phyloP scores from a whole-genome alignment of 2,113 vertebrate species.

The Phalacrocorax pelagicus region DNA sequence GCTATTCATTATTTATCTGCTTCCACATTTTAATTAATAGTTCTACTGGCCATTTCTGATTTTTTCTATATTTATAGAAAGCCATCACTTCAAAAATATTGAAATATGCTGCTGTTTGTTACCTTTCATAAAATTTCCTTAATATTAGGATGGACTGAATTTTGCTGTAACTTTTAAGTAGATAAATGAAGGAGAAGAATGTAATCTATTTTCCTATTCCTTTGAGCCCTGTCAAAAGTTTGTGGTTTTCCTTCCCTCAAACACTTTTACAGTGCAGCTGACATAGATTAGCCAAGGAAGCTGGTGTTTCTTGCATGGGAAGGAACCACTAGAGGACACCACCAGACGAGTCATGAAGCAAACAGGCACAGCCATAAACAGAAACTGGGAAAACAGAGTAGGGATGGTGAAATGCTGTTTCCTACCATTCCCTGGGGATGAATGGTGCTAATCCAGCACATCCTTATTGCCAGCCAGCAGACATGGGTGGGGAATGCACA shows the following conservation, averaged over 20 bases:
- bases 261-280: not conserved
- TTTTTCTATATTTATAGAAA: slow-evolving; percentile 35
- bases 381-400: not conserved
- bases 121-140: not conserved
- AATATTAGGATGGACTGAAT: not conserved
- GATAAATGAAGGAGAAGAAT: not conserved
- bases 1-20: slow-evolving; percentile 54
- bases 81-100: not conserved
- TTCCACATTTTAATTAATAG: slow-evolving; percentile 53
- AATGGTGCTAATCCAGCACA: not conserved
- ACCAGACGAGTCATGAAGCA: not conserved
- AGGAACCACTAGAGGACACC: slow-evolving; percentile 47
- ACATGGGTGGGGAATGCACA: not conserved
- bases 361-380: not conserved
- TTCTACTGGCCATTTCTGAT: not conserved
- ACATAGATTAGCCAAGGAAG: not conserved
- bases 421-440: not conserved
- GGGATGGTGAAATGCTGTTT: not conserved
- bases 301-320: not conserved
- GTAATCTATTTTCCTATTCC: not conserved
- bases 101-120: not conserved
- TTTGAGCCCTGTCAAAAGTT: not conserved
- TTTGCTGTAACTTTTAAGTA: not conserved
- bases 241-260: not conserved
- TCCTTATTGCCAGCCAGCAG: not conserved